Base-by-base conservation (phyloP, 2,888 invertebrate genomes). In the Nomada hirtipes region DNA sequence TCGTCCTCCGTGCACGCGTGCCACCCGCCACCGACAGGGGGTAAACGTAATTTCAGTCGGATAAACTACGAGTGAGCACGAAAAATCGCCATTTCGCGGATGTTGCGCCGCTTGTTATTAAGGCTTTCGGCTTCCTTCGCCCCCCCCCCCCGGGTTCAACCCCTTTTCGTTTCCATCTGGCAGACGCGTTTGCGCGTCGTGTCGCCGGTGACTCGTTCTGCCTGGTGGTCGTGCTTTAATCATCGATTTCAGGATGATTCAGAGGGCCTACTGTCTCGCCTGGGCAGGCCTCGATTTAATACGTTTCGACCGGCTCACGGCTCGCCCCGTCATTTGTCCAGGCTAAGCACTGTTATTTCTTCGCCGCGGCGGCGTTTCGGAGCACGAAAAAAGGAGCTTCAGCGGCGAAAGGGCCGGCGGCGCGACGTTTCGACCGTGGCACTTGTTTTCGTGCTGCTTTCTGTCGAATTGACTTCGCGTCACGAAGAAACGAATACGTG, bases 71-170 rank as follows among this genome's bases (percentile, higher is more conserved):
- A 85, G 84, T 75, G 88, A 88, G 86, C 90, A 91, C 90, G 90
- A 89, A 90, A 91, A 91, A 91, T 89, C 87, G 90, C 90, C 90
- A 89, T 91, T 91, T 88, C 89, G 88, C 84, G 89, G 89, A 88
- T 88, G 88, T 86, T 85, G 84, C 76, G 83, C 82, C 84, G 84
- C 84, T 81, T 85, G 88, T 81, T 90, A 89, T 90, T 89, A 90
- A 88, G 83, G 85, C 74, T 81, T 76, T 84, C 83, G 81, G 79
- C 80, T 82, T 68, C 65, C 76, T 79, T 78, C 61, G 15, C 20
- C 59, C 36, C 60, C 23, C 61, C 20, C 59, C 36, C 60, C 23
- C 61, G 53, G 13, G 50, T 47, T 47, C 44, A 47, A 55, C 57
- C 64, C 29, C n/a, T 61, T 47, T 64, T 69, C 64, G 53, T 60